Evolutionary conservation across 2,888 invertebrate genomes (phyloP).

Genomic region (Sisyra nigra): DNA sequence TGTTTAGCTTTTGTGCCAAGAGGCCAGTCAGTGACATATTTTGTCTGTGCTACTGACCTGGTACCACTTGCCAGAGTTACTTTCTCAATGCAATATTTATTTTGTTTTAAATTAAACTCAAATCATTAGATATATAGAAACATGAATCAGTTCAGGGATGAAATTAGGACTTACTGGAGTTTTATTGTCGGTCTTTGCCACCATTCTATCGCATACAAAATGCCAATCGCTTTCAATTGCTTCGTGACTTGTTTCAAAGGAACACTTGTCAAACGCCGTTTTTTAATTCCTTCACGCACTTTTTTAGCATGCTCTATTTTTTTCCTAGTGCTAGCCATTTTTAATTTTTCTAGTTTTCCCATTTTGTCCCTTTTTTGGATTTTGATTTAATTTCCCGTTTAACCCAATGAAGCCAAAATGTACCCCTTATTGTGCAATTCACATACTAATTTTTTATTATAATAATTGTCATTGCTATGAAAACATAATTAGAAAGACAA

Average conservation of each 20-base stretch:
- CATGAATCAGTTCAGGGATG: constrained; percentile 11
- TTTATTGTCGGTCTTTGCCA: constrained; percentile 22
- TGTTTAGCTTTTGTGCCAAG: neutral
- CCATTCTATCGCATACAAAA: constrained; percentile 14
- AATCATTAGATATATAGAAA: constrained; percentile 8
- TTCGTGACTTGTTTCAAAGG: constrained; percentile 30
- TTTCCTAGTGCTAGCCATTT: neutral
- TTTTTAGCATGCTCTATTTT: too few species aligned
- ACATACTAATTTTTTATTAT: too few species aligned
- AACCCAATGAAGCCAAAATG: too few species aligned
- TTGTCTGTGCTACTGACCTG: neutral
- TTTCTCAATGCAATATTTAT: neutral
- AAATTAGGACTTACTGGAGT: constrained; percentile 23
- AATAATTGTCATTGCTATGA: too few species aligned
- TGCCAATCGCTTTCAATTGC: constrained; percentile 19
- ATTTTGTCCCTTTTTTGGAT: neutral
- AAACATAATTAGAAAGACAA: too few species aligned
- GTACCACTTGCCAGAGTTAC: neutral
- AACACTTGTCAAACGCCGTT: constrained; percentile 14
- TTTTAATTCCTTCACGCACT: neutral
- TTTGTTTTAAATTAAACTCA: neutral
- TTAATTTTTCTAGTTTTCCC: neutral
- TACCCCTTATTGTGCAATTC: too few species aligned
- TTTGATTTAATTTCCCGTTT: too few species aligned
- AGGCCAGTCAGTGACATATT: neutral